Evolutionary conservation across 2,113 vertebrate species (phyloP).

Genomic region (Corvus cornix): DNA sequence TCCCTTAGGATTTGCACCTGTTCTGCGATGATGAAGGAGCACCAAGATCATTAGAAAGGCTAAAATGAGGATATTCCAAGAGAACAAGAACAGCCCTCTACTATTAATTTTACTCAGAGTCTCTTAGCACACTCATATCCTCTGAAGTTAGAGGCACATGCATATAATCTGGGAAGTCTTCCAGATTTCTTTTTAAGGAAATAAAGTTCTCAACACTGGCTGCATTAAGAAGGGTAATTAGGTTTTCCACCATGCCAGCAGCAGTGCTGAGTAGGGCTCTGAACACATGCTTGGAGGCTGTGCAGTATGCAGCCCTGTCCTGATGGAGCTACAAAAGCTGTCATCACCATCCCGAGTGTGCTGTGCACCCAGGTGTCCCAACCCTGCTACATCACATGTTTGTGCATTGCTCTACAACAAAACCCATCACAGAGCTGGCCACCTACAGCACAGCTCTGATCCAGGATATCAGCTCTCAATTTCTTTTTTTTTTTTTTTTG

Average conservation of each 20-base stretch:
- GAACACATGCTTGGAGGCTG: not conserved
- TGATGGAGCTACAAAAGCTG: not conserved
- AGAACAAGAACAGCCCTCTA: not conserved
- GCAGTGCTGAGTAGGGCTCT: not conserved
- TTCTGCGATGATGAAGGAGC: not conserved
- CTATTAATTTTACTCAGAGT: not conserved
- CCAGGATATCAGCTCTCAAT: not conserved
- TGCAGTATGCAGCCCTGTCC: not conserved
- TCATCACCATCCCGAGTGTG: not conserved
- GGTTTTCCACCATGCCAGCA: not conserved
- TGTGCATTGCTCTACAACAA: not conserved
- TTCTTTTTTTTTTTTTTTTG: not conserved
- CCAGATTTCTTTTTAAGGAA: slow-evolving; percentile 20
- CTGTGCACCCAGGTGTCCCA: not conserved
- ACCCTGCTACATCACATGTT: not conserved
- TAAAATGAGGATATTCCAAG: not conserved
- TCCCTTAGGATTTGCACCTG: not conserved
- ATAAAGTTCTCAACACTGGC: slow-evolving; percentile 3
- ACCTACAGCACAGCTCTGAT: not conserved
- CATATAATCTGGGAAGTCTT: not conserved
- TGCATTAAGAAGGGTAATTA: not conserved
- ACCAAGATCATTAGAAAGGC: not conserved
- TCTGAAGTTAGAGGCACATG: not conserved
- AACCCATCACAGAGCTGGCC: not conserved
- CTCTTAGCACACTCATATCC: not conserved